A percentile compares a stretch with the other conserved stretches of the same genome.
These are phyloP conservation scores for Gouania willdenowi DNA, from an alignment of 2,797 vertebrate species.

Conservation along the genomic window DNA sequence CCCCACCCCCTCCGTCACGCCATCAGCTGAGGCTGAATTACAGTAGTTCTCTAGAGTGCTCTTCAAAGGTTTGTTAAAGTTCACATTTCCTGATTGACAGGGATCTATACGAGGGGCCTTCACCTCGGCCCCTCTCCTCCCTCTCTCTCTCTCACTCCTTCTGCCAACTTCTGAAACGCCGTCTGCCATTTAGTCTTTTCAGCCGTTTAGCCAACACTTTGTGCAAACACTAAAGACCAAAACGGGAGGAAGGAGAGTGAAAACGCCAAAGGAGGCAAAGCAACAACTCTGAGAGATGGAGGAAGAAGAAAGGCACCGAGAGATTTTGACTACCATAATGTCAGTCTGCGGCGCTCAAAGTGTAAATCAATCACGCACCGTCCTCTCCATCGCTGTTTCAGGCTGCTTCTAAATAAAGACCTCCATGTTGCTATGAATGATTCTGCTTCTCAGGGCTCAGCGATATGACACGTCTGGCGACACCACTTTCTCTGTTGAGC, in stretches of 20 bases:
- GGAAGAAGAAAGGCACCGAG: slow-evolving; percentile 26
- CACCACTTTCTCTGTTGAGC: slow-evolving; percentile 5
- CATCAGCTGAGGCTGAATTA: slow-evolving; percentile 69
- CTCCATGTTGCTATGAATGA: slow-evolving; percentile 21
- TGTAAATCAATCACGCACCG: slow-evolving; percentile 43
- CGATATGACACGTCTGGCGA: background rate
- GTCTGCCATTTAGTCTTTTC: slow-evolving; percentile 68
- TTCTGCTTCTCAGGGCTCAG: slow-evolving; percentile 16
- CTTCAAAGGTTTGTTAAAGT: slow-evolving; percentile 79
- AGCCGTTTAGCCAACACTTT: slow-evolving; percentile 59
- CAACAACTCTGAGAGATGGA: slow-evolving; percentile 27
- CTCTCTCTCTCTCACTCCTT: slow-evolving; percentile 51
- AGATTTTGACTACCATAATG: slow-evolving; percentile 34
- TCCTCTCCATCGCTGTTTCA: slow-evolving; percentile 23
- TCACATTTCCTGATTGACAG: slow-evolving; percentile 77
- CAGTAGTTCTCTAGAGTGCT: slow-evolving; percentile 77
- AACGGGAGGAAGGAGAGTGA: slow-evolving; percentile 24
- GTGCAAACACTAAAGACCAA: slow-evolving; percentile 57
- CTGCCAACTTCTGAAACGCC: slow-evolving; percentile 53
- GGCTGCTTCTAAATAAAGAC: slow-evolving; percentile 43
- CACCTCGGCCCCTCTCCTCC: slow-evolving; percentile 58
- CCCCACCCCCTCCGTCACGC: slow-evolving; percentile 39
- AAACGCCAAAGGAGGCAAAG: slow-evolving; percentile 23
- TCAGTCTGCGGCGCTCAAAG: slow-evolving; percentile 51
- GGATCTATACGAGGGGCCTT: slow-evolving; percentile 71